phyloP scores from a whole-genome alignment of 2,797 vertebrate species.

The Yasuhikotakia modesta region DNA sequence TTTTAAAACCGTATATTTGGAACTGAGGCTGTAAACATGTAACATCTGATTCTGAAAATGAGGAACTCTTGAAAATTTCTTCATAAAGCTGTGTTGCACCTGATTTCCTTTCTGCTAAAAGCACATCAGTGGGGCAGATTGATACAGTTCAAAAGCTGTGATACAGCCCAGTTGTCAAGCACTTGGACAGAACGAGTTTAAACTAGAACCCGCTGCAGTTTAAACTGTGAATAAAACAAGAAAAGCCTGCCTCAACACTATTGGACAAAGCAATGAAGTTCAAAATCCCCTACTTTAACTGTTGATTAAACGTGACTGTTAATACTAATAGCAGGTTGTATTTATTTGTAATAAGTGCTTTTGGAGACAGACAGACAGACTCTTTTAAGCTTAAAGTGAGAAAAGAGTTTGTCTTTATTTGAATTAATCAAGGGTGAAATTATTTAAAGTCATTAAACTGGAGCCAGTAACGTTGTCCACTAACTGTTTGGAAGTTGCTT shows the following conservation, averaged over 20 bases:
- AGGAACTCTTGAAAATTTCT: slow-evolving; percentile 66
- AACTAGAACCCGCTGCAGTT: slow-evolving; percentile 83
- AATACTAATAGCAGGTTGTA: slow-evolving; percentile 97
- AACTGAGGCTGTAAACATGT: slow-evolving; percentile 81
- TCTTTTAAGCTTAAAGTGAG: slow-evolving; percentile 76
- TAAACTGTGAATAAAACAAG: slow-evolving; percentile 84
- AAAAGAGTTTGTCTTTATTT: slow-evolving; percentile 83
- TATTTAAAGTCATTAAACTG: slow-evolving; percentile 99
- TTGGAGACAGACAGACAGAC: slow-evolving; percentile 87
- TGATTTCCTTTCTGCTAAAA: slow-evolving; percentile 78
- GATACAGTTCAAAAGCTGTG: slow-evolving; percentile 70
- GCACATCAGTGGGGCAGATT: slow-evolving; percentile 76
- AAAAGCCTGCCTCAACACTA: slow-evolving; percentile 79
- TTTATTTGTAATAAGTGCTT: slow-evolving; percentile 96
- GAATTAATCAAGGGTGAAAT: slow-evolving; percentile 87
- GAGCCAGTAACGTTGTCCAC: slow-evolving; percentile 89
- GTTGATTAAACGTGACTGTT: slow-evolving; percentile 95
- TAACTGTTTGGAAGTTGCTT: slow-evolving; percentile 81
- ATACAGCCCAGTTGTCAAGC: slow-evolving; percentile 57
- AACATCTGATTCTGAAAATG: slow-evolving; percentile 63
- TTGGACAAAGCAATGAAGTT: slow-evolving; percentile 82
- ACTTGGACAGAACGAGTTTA: slow-evolving; percentile 77
- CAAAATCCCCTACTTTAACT: slow-evolving; percentile 85
- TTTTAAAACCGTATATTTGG: slow-evolving; percentile 58
- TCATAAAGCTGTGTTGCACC: slow-evolving; percentile 59